phyloP scores from a whole-genome alignment of 2,888 invertebrate genomes.

The Ptilodon capucinus region DNA sequence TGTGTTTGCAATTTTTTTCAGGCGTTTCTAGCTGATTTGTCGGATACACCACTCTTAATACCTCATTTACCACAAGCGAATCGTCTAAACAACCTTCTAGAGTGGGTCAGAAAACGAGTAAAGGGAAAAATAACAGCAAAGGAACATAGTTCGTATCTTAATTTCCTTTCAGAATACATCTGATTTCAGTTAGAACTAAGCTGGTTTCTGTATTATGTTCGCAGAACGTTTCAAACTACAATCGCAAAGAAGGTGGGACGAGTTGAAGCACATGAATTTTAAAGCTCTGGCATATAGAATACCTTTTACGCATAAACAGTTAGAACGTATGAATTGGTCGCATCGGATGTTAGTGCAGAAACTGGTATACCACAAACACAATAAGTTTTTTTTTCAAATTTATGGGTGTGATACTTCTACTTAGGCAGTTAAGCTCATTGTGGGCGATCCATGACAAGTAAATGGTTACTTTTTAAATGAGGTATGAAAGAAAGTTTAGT shows the following conservation, averaged over 20 bases:
- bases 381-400: too few relatives aligned
- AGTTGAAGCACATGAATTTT: constrained; percentile 65
- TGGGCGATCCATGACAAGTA: too few relatives aligned
- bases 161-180: background rate
- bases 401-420: too few relatives aligned
- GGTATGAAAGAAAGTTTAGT: too few relatives aligned
- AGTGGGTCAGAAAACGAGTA: constrained; percentile 63
- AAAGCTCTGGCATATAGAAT: constrained; percentile 59
- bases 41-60: constrained; percentile 59
- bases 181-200: background rate
- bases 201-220: constrained; percentile 66
- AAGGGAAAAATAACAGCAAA: constrained; percentile 50
- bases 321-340: constrained; percentile 61
- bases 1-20: constrained; percentile 30
- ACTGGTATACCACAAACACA: constrained; percentile 47
- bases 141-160: constrained; percentile 47
- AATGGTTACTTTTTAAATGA: too few relatives aligned
- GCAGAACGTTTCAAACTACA: constrained; percentile 91
- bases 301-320: constrained; percentile 59
- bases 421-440: too few relatives aligned
- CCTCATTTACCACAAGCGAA: constrained; percentile 70
- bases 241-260: constrained; percentile 89
- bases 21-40: constrained; percentile 67
- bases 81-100: constrained; percentile 60
- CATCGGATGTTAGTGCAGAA: constrained; percentile 57